Evolutionary conservation across 2,113 vertebrate genomes (phyloP), one percentile per base, ranked within the genome.

Genomic region (Clarias macrocephalus): DNA sequence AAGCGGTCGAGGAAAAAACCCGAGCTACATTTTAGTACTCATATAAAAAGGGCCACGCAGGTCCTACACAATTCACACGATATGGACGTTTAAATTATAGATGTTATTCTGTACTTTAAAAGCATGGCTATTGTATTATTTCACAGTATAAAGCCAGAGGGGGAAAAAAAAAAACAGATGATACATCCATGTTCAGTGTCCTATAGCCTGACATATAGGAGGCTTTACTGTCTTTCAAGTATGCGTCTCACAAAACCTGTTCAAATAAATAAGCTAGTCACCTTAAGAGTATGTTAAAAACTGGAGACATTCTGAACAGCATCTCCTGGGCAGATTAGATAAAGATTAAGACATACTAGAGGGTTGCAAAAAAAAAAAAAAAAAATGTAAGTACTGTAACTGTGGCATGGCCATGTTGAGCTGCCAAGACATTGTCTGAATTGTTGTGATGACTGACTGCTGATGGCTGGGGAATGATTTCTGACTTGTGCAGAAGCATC

Each of bases 401-500:
- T 56, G 70, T 85, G 83, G 3, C 56, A 30, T 62, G 72, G 59
- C 28, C 73, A 65, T 52, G 75, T 25, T 12, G 16, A 62, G 73
- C 59, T 52, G 75, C 19, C 42, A 79, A 10, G 19, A 63, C 19
- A 54, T 42, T 37, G 83, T 11, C 52, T 42, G 19, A 77, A n/a
- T 48, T 25, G n/a, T 62, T 79, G 73, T 18, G 57, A 79, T 65
- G n/a, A 66, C 6, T 56, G 72, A 28, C 84, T 85, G 84, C 42
- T 62, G 48, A 65, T 62, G 28, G 73, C 42, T 30, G 57, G n/a
- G 33, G 42, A 73, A 77, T 59, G 72, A 85, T 56, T 85, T 75
- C 68, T 59, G 65, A 84, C 56, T 72, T 25, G 28, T 42, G 42
- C 68, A 72, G 82, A 83, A 57, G 66, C 30, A 23, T 37, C 66